Evolutionary conservation across 2,797 vertebrate genomes (phyloP), one percentile per base, ranked within the genome.

Genomic region (Steatocranus sp.): DNA sequence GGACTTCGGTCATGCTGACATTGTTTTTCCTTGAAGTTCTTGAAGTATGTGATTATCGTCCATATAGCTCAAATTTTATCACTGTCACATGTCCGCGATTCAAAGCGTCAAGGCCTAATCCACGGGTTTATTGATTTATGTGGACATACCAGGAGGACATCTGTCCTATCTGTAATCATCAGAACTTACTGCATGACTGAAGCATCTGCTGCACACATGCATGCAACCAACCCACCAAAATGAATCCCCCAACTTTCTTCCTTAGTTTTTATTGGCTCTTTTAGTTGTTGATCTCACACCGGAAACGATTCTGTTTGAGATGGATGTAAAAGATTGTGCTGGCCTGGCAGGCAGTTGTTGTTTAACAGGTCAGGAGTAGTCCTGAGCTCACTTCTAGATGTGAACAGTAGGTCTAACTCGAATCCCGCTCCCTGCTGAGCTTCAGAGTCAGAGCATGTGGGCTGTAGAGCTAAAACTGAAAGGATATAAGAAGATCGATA

Each of bases 131-230:
- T 68, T 88, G 86, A 88, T 88, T 87, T 54, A 83, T 49, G 25
- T 56, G 58, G 54, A 56, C 53, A 46, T 51, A 20, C 10, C 8
- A 56, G 43, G 38, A 34, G 49, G 81, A 20, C 56, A 83, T 56
- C 79, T 8, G 32, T 79, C 58, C 8, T 51, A 83, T 82, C 83
- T 87, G 38, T 87, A 83, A 83, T 89, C 82, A 84, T 38, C 2
- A 3, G 51, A 78, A 70, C 23, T 51, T 43, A n/a, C 78, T 53
- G 41, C 75, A 38, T 38, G 49, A 61, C 63, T n/a, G 51, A 38
- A 79, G 48, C 91, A 94, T 92, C 87, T 94, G 93, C 56, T 38
- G 12, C 41, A 18, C 90, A 92, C 84, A 88, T 90, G 91, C 82
- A 68, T 66, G 8, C 75, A n/a, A 18, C 83, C 23, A 34, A 61